Evolutionary conservation across 2,888 invertebrate species (phyloP).

Genomic region (Clepsis dumicolana): DNA sequence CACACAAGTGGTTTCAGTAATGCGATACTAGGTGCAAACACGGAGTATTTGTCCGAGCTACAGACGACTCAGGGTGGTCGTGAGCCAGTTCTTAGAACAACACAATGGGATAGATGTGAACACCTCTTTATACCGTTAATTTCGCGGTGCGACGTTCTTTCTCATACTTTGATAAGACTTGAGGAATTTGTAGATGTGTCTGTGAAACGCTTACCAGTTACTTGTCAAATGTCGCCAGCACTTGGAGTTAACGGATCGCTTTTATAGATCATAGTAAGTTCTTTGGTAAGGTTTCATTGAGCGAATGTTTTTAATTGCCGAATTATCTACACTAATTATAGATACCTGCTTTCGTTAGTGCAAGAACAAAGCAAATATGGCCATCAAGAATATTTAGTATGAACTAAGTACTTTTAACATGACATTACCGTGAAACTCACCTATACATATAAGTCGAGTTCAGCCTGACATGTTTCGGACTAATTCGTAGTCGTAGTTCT

Average conservation of each 20-base stretch:
- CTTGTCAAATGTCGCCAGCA: not conserved
- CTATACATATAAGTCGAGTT: no score
- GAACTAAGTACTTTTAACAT: no score
- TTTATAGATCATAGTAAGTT: not conserved
- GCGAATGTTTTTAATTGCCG: not conserved
- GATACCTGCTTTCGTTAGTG: no score
- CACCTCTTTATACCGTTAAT: not conserved
- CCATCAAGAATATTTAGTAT: no score
- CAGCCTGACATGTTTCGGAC: no score
- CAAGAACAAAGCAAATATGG: no score
- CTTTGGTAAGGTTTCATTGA: not conserved
- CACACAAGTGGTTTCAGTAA: constrained; percentile 39
- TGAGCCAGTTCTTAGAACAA: constrained; percentile 32
- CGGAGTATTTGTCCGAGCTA: constrained; percentile 19
- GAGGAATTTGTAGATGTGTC: not conserved
- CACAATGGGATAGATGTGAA: constrained; percentile 28
- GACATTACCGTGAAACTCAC: no score
- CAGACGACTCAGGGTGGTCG: constrained; percentile 31
- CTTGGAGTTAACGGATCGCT: not conserved
- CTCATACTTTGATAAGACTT: not conserved
- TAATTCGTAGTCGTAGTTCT: no score
- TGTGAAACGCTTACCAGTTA: not conserved
- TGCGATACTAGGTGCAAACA: constrained; percentile 40
- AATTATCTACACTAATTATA: no score
- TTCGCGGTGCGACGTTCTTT: not conserved